Base-by-base conservation (phyloP, 2,797 vertebrate species). In the Scyliorhinus canicula region DNA sequence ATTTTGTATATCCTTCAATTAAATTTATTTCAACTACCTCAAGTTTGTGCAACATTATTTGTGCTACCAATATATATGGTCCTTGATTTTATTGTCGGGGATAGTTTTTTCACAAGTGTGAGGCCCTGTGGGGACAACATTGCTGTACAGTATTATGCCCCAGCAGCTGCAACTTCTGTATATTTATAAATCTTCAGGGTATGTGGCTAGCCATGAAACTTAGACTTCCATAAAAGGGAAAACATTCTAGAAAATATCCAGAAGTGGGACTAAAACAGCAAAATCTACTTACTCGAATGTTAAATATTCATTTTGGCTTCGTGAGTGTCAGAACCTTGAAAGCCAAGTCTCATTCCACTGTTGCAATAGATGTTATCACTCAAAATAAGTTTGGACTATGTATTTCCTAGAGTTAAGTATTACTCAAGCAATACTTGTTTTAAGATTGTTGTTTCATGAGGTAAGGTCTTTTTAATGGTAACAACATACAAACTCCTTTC, bases 1-100 rank as follows among this genome's bases (percentile, higher is more conserved):
- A 52, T 94, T 94, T 71, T 16, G 47, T n/a, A 94, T 71, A n/a
- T 94, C 14, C 86, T 69, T 94, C 44, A 44, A 55, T 35, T 94
- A 94, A 74, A 94, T 50, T 65, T 28, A 47, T 52, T 71, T 71
- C 55, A 71, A 94, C 26, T 19, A 93, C 12, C 14, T 31, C 31
- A 40, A 44, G 7, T 7, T 63, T 40, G n/a, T n/a, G 24, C 40
- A 63, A 26, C 52, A 60, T 90, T 57, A 26, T 35, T 57, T 88
- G 7, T 60, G 28, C 31, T 14, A n/a, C n/a, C 5, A 8, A 12
- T 90, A 1, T 85, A 52, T 19, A 52, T 84, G 7, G 44, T 47
- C 47, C 7, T 85, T 85, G 21, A 82, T 84, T 82, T 28, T 69
- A 26, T 69, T 31, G 47, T 28, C 4, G 44, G 26, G 82, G 26